Conservation (phyloP, 2,797 vertebrate genomes). For the Trachops cirrhosus region DNA sequence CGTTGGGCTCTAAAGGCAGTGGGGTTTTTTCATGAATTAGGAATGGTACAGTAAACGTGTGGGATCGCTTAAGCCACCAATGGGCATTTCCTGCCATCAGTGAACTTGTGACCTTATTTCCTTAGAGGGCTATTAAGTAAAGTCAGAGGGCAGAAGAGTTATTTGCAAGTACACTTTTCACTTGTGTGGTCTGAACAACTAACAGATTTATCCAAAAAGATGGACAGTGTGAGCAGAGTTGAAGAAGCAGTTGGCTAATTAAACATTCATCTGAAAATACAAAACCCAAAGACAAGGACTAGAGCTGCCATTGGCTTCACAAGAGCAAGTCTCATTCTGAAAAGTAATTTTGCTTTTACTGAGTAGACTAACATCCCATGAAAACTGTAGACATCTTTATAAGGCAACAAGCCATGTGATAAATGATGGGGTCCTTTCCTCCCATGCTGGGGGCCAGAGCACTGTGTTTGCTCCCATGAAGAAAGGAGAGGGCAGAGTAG, state of each 20-base stretch:
- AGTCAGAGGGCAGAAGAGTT: conserved; percentile 96
- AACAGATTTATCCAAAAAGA: conserved; percentile 81
- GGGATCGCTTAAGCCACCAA: conserved; percentile 86
- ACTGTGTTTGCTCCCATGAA: rapidly evolving
- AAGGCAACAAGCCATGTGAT: not conserved
- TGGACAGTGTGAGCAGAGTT: conserved; percentile 36
- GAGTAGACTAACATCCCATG: not conserved
- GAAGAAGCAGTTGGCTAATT: conserved; percentile 63
- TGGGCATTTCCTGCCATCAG: conserved; percentile 89
- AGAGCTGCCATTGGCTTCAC: not conserved
- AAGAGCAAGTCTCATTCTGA: not conserved
- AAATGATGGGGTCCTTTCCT: not conserved
- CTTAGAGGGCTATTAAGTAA: conserved; percentile 91
- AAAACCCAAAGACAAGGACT: not conserved
- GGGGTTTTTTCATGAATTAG: conserved; percentile 83
- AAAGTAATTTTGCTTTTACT: not conserved
- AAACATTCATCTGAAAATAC: conserved; percentile 23
- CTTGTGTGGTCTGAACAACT: conserved; percentile 95
- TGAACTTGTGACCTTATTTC: conserved; percentile 97
- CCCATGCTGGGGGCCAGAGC: not conserved
- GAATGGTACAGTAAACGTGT: conserved; percentile 84
- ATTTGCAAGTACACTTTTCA: conserved; percentile 91
- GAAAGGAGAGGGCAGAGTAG: not conserved
- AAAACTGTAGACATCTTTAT: not conserved
- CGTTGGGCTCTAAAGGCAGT: conserved; percentile 74